phyloP scores from a whole-genome alignment of 2,888 invertebrate genomes.

The Apotomis betuletana region DNA sequence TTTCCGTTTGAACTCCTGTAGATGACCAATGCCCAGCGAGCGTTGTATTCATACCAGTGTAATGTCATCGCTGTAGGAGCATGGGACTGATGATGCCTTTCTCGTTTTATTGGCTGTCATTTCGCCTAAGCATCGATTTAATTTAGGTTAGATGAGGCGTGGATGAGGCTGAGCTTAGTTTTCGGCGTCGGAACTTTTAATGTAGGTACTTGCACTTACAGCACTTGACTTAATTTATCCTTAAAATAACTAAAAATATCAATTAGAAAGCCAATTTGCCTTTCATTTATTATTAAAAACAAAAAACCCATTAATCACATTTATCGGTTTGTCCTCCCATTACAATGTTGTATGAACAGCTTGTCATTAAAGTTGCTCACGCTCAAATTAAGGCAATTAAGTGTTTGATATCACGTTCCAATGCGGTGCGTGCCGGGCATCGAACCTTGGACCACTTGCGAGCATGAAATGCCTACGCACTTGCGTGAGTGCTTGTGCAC shows the following conservation, averaged over 20 bases:
- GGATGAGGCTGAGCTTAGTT: neutral
- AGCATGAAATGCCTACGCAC: conserved; percentile 43
- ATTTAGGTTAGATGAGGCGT: neutral
- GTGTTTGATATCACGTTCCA: conserved; percentile 39
- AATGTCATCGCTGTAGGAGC: conserved; percentile 1
- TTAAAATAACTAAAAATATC: no score
- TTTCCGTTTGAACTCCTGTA: neutral
- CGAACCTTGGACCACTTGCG: conserved; percentile 58
- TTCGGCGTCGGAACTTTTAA: no score
- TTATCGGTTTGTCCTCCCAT: conserved; percentile 15
- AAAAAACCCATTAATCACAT: neutral
- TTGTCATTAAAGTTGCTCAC: conserved; percentile 26
- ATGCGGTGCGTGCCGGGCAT: conserved; percentile 49
- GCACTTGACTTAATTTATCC: no score
- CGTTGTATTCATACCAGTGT: conserved; percentile 3
- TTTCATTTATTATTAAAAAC: neutral
- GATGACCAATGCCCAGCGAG: conserved; percentile 3
- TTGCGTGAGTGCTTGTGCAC: conserved; percentile 46
- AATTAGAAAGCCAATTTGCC: no score
- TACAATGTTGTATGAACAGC: neutral
- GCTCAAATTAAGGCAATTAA: conserved; percentile 43
- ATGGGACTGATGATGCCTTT: conserved; percentile 21
- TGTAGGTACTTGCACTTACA: no score
- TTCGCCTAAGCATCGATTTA: conserved; percentile 17
- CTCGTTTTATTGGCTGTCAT: conserved; percentile 25